Evolutionary conservation across 1,140 invertebrate species (phyloP), one percentile per base, ranked within the genome.

Genomic region (Diprion similis): DNA sequence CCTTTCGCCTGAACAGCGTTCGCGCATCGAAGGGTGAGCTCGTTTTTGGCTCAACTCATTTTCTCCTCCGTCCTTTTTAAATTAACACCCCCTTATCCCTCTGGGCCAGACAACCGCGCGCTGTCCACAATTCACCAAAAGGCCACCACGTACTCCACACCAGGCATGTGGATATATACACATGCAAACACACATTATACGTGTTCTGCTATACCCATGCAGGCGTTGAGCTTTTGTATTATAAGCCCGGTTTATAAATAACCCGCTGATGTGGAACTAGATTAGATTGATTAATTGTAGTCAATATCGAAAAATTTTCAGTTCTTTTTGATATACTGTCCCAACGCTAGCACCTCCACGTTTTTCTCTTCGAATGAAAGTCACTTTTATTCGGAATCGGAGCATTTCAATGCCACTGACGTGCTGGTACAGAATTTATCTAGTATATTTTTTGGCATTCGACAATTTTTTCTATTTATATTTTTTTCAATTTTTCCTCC

Each of bases 91-190:
- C 51, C n/a, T 15, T 59, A 4, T 9, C 51, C 51, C 51, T 59
- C 11, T 4, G 11, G 11, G n/a, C 3, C 6, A 59, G 51, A 59
- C 51, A 59, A 59, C 51, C 6, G 51, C 11, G 24, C 24, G 2
- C 24, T 59, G 51, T 59, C n/a, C n/a, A 17, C 51, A 59, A 59
- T 59, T 59, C n/a, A 59, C 51, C 51, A 17, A 59, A 59, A 59
- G n/a, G 9, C 51, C 51, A 17, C 51, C 51, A 17, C 4, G n/a
- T 59, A 59, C n/a, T 37, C 0, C 24, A 37, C 6, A 37, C 24
- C 24, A 37, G 24, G 24, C 24, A 37, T 37, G 24, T 37, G 24
- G n/a, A 59, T 59, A 37, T 37, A 37, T n/a, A n/a, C n/a, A n/a
- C n/a, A n/a, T n/a, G n/a, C n/a, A n/a, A n/a, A n/a, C n/a, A n/a